A percentile compares a stretch with the other conserved stretches of the same genome.
Evolutionary conservation across 37 sponge, comb jelly and placozoan genomes (phyloP).

Genomic region (Axinella damicornis): DNA sequence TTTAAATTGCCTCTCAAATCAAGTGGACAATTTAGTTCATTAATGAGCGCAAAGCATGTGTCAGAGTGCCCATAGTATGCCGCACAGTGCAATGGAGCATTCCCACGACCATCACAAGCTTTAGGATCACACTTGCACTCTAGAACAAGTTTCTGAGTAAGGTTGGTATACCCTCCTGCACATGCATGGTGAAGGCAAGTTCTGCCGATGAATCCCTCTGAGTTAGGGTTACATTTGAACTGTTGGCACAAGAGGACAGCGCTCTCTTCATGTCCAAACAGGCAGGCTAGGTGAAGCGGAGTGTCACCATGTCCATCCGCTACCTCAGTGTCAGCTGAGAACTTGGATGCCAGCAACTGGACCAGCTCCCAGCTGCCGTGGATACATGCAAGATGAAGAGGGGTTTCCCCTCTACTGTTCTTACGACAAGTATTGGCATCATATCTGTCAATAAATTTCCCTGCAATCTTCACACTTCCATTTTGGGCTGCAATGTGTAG

Average conservation of each 20-base stretch:
- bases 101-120: not conserved
- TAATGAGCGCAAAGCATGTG: not conserved
- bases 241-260: not conserved
- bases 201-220: not conserved
- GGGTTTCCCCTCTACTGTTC: not conserved
- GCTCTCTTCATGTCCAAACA: not conserved
- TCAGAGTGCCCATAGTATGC: not conserved
- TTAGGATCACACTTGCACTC: conserved; percentile 1
- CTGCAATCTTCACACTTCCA: not conserved
- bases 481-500: conserved; percentile 13
- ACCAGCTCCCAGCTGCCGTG: not conserved
- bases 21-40: not conserved
- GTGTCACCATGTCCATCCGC: not conserved
- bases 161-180: not conserved
- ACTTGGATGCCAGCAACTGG: not conserved
- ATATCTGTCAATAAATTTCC: not conserved
- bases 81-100: not conserved
- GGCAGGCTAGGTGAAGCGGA: not conserved
- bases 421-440: not conserved
- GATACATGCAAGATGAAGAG: not conserved
- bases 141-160: conserved; percentile 8
- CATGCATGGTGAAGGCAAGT: no score
- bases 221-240: not conserved
- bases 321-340: not conserved
- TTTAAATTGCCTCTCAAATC: not conserved